Evolutionary conservation across 2,888 invertebrate genomes (phyloP), one percentile per base, ranked within the genome.

Genomic region (Cephonodes hylas): DNA sequence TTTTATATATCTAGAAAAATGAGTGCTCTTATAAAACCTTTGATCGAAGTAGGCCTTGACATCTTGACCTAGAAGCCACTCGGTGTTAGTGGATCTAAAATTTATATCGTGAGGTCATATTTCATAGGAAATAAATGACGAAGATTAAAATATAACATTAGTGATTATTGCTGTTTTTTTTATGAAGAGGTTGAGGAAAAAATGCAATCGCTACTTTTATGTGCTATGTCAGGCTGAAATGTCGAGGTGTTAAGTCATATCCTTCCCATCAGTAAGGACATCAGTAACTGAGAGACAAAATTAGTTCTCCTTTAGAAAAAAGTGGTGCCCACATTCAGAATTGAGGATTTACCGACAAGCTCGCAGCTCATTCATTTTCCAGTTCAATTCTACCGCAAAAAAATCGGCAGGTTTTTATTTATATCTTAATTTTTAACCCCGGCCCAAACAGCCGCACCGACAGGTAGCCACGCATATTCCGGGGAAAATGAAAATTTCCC

Each of bases 401-500:
- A 48, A 53, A 31, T 8, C 8, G 8, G 10, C 18, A 1, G 4
- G 8, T 27, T 27, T 22, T 31, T 27, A 53, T 53, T 27, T 25
- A 25, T 27, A 18, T 27, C 27, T 27, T 27, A 53, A 27, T 18
- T 27, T 53, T 53, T 18, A 53, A 27, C 18, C 18, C 15, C 18
- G 2, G 48, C 45, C 10, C 20, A 22, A 45, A 46, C 53, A 10
- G 4, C 34, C 34, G 34, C n/a, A n/a, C 34, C 34, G 10, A n/a
- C 10, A 38, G 34, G 10, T 38, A 38, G n/a, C 34, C n/a, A 38
- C 34, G 27, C 53, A 18, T n/a, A n/a, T 27, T 18, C n/a, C 31
- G 27, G 53, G n/a, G 18, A 15, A 53, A 53, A 53, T 53, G 53
- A 53, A 53, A 53, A 53, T 53, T 53, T 53, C 53, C 31, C 53